Percentiles rank a stretch among this genome's conserved stretches.
These are phyloP conservation scores for Muschampia staudingeri DNA, from an alignment of 2,888 invertebrate genomes.

Conservation along the genomic window DNA sequence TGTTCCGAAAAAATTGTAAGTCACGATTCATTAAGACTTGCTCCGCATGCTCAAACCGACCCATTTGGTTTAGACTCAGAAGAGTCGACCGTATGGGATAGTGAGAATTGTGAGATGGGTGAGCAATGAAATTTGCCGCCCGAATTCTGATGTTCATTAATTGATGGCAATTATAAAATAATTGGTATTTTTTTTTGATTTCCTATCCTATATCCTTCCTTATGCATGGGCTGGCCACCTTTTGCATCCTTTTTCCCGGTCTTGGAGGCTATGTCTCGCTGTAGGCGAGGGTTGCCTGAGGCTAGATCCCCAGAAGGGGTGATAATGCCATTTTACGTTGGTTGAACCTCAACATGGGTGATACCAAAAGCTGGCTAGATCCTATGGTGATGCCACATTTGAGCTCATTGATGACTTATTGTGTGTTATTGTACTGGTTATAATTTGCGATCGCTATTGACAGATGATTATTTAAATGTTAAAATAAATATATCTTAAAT, in stretches of 20 bases:
- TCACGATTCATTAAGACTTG: background rate
- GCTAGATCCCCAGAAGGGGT: constrained; percentile 48
- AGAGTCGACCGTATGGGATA: constrained; percentile 18
- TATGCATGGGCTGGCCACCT: constrained; percentile 55
- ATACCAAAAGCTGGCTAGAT: constrained; percentile 16
- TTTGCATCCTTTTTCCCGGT: constrained; percentile 48
- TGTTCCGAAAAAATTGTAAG: background rate
- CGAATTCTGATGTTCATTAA: too few relatives aligned
- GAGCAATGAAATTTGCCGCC: too few relatives aligned
- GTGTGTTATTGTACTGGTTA: too few relatives aligned
- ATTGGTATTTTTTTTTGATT: too few relatives aligned
- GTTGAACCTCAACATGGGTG: constrained; percentile 47
- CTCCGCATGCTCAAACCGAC: constrained; percentile 25
- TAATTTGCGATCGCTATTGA: too few relatives aligned
- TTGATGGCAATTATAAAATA: too few relatives aligned
- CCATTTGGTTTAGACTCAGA: constrained; percentile 26
- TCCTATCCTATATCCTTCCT: constrained; percentile 31
- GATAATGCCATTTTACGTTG: constrained; percentile 24
- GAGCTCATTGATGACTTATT: too few relatives aligned
- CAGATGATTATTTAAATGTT: too few relatives aligned
- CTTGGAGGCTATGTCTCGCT: constrained; percentile 47
- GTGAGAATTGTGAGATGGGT: too few relatives aligned
- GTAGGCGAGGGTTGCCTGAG: constrained; percentile 25
- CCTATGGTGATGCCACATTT: too few relatives aligned
- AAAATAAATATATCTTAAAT: too few relatives aligned